Conservation (phyloP, 2,113 vertebrate species). For the Prunella fulvescens region DNA sequence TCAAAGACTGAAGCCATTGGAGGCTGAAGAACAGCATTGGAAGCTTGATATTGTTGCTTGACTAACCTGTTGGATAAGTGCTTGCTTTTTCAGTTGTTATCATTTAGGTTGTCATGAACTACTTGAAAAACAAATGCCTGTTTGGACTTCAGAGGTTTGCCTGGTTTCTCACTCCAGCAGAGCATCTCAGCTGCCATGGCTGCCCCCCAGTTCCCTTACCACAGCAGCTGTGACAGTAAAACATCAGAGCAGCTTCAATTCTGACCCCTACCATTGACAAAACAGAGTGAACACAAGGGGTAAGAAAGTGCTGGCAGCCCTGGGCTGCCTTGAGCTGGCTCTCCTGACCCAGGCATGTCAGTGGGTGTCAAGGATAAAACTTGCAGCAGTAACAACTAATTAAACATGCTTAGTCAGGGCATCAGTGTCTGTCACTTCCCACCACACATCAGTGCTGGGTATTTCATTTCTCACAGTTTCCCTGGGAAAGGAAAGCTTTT, state of each 20-base stretch:
- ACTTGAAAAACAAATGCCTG: neutral
- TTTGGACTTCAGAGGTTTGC: neutral
- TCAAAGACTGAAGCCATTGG: neutral
- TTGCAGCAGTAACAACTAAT: neutral
- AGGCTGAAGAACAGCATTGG: neutral
- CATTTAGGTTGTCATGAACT: neutral
- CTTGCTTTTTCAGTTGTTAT: neutral
- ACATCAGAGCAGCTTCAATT: neutral
- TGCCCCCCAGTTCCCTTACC: neutral
- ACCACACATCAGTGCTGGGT: fast-evolving
- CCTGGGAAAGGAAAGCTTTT: neutral
- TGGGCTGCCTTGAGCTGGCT: neutral
- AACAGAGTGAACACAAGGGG: neutral
- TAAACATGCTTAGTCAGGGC: neutral
- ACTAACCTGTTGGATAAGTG: neutral
- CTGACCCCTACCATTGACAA: fast-evolving
- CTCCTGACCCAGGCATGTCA: neutral
- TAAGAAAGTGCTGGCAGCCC: neutral
- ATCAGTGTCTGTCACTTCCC: neutral
- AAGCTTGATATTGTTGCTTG: neutral
- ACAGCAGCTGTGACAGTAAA: neutral
- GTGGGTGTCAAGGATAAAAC: neutral
- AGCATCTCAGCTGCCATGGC: neutral
- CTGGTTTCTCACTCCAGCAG: neutral
- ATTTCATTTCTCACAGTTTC: neutral